Evolutionary conservation across 2,797 vertebrate genomes (phyloP), one percentile per base, ranked within the genome.

Genomic region (Ispidina lecontei): DNA sequence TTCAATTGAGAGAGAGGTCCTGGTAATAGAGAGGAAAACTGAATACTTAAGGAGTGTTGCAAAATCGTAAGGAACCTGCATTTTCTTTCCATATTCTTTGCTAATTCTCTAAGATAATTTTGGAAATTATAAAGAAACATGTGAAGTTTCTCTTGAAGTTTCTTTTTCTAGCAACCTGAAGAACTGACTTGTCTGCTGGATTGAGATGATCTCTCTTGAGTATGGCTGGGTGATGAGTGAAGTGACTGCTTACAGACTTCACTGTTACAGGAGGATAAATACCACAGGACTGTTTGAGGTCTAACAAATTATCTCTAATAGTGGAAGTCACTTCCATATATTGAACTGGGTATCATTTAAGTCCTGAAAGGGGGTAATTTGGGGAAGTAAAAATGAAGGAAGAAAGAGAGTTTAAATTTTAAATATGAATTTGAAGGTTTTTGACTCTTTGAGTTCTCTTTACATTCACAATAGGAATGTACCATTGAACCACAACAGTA

Each of bases 11-110:
- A 97, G 97, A 87, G 98, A 98, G 71, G 97, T 98, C 86, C 96
- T 97, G 60, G 95, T 95, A 12, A 96, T 98, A 90, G 98, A 99
- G 94, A 97, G 94, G 64, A 98, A 97, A 97, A 98, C 98, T 65
- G 94, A 97, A 56, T 98, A 98, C 92, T 97, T 99, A 87, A 98
- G 97, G 92, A 98, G 94, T 26, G 97, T 97, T 21, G 98, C 98
- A 72, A 97, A 96, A 94, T 98, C 97, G 99, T 99, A 98, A 46
- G 97, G 37, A 95, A 64, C 26, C 5, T 75, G 25, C 35, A 68
- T 14, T 70, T 84, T 90, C 8, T 58, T 85, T 80, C 35, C 6
- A 1, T 52, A 33, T 44, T 55, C 64, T 75, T 65, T 67, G 3
- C 41, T 68, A n/a, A 6, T 56, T 81, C 29, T 90, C 39, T 51